A percentile compares a stretch with the other conserved stretches of the same genome.
Evolutionary conservation across 2,888 invertebrate species (phyloP).

Genomic region (Torymus auratus): DNA sequence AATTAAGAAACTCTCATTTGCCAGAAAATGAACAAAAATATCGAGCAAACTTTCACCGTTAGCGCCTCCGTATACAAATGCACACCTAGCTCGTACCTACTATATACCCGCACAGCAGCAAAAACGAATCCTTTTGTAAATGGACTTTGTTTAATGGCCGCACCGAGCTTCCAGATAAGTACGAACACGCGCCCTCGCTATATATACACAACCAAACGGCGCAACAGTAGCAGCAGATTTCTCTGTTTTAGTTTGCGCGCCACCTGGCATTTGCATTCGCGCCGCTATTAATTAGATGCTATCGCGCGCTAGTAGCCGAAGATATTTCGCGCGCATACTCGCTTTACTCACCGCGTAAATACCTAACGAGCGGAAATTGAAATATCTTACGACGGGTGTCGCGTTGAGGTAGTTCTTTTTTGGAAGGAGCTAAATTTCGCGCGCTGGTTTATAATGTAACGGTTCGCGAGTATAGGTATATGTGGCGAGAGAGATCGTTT

Average conservation of each 20-base stretch:
- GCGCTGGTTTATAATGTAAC: no score
- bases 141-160: background rate
- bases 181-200: background rate
- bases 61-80: no score
- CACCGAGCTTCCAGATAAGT: conserved; percentile 6
- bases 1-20: no score
- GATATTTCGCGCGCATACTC: background rate
- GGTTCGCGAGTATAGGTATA: no score
- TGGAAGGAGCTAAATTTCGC: no score
- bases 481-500: no score
- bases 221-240: background rate
- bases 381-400: conserved; percentile 1
- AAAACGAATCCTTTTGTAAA: no score
- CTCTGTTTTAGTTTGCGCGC: background rate
- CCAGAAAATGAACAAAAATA: no score
- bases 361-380: conserved; percentile 34
- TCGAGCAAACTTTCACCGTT: no score
- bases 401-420: background rate
- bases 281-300: conserved; percentile 36
- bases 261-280: conserved; percentile 21
- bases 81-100: no score
- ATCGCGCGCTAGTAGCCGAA: background rate
- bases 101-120: no score
- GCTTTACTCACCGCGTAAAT: background rate
- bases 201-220: no score